Percentiles rank a stretch among this genome's conserved stretches.
Evolutionary conservation across 2,888 invertebrate genomes (phyloP).

Genomic region (Spatulosminthurus flaviceps): DNA sequence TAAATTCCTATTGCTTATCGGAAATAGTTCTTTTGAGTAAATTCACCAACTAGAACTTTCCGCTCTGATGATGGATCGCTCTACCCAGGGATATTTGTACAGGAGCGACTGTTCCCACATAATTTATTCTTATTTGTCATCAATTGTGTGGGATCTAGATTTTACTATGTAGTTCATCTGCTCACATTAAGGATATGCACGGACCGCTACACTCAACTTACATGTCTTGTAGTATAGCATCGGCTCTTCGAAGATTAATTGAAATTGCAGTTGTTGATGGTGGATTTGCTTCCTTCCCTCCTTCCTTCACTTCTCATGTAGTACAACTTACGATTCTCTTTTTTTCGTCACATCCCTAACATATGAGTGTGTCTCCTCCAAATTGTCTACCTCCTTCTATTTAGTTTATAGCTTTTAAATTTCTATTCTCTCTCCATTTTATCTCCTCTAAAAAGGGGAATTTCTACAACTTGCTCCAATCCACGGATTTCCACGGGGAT

Average conservation of each 20-base stretch:
- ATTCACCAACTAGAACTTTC: not conserved
- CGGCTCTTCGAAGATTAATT: not conserved
- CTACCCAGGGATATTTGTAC: too few species aligned
- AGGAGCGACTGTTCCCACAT: not conserved
- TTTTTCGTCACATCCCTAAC: not conserved
- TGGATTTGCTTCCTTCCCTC: not conserved
- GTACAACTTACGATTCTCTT: too few species aligned
- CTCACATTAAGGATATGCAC: too few species aligned
- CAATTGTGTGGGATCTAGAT: not conserved
- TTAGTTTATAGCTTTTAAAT: not conserved
- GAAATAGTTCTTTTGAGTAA: not conserved
- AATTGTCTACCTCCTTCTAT: not conserved
- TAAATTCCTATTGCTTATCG: not conserved
- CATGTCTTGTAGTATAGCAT: too few species aligned
- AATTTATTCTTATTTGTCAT: slow-evolving; percentile 13
- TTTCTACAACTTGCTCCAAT: not conserved
- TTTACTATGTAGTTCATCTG: too few species aligned
- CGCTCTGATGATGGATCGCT: not conserved
- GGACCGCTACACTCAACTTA: too few species aligned
- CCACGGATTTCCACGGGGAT: too few species aligned
- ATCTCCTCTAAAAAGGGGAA: not conserved
- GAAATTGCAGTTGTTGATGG: slow-evolving; percentile 9
- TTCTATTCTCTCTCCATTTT: not conserved
- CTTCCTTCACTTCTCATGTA: not conserved
- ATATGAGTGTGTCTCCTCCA: not conserved